Conservation (phyloP, 1,140 invertebrate genomes). For the Drosophila lacteicornis region DNA sequence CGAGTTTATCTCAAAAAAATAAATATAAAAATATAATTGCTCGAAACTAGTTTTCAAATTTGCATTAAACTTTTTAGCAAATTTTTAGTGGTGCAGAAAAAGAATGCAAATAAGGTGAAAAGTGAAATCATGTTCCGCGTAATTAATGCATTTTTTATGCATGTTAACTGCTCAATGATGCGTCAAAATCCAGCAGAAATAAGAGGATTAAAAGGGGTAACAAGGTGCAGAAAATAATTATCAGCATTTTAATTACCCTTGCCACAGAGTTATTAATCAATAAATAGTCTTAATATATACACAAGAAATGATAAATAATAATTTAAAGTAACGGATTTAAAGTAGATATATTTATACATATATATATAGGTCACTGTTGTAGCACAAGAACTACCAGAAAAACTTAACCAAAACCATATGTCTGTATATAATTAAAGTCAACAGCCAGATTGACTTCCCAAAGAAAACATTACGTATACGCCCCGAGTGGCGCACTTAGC, state of each 20-base stretch:
- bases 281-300: not conserved
- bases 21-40: not conserved
- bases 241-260: slow-evolving; percentile 6
- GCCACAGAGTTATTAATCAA: not conserved
- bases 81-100: not conserved
- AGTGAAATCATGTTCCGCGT: slow-evolving; percentile 4
- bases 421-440: slow-evolving; percentile 25
- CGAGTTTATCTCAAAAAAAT: too few relatives aligned
- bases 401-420: not conserved
- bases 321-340: too few relatives aligned
- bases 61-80: not conserved
- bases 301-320: too few relatives aligned
- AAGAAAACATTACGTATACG: slow-evolving; percentile 33
- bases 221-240: slow-evolving; percentile 5
- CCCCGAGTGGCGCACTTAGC: not conserved
- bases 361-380: too few relatives aligned
- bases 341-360: too few relatives aligned
- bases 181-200: not conserved
- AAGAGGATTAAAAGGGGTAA: slow-evolving; percentile 22
- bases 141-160: slow-evolving; percentile 26
- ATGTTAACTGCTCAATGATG: slow-evolving; percentile 16
- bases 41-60: not conserved
- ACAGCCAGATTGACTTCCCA: slow-evolving; percentile 9
- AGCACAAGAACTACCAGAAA: not conserved
- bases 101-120: not conserved